Conservation (phyloP, 2,113 vertebrate genomes). For the Podilymbus podiceps region DNA sequence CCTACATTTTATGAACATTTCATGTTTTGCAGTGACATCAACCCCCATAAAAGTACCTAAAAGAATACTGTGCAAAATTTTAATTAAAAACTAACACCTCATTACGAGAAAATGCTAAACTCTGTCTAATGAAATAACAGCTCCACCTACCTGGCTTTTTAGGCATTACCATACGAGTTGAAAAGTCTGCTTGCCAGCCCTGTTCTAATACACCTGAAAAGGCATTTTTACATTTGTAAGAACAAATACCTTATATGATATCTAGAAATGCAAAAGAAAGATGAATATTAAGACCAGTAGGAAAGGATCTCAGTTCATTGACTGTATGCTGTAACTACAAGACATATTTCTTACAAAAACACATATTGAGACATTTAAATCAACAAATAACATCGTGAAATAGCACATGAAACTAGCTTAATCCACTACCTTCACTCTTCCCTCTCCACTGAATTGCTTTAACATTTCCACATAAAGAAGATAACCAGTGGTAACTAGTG, state of each 20-base stretch:
- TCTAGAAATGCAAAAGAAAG: not conserved
- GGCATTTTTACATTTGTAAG: not conserved
- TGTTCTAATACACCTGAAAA: slow-evolving; percentile 87
- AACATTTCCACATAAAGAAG: not conserved
- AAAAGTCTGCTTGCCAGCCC: slow-evolving; percentile 93
- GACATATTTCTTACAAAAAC: not conserved
- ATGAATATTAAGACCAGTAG: not conserved
- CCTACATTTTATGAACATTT: not conserved
- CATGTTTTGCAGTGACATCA: not conserved
- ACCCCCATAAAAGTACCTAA: not conserved
- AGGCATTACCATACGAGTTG: slow-evolving; percentile 95
- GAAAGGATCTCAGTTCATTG: not conserved
- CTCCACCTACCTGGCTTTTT: slow-evolving; percentile 93
- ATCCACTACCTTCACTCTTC: not conserved
- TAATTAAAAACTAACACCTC: not conserved
- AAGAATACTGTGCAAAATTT: not conserved
- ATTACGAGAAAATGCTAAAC: not conserved
- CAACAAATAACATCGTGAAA: not conserved
- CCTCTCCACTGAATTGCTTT: not conserved
- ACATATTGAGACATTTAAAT: not conserved
- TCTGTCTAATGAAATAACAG: slow-evolving; percentile 13
- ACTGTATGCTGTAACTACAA: not conserved
- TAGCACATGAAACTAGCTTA: not conserved
- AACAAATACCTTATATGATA: not conserved
- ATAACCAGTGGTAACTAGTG: not conserved